A percentile compares a stretch with the other conserved stretches of the same genome.
Conservation (phyloP, 2,113 vertebrate species). For the Ifrita kowaldi region DNA sequence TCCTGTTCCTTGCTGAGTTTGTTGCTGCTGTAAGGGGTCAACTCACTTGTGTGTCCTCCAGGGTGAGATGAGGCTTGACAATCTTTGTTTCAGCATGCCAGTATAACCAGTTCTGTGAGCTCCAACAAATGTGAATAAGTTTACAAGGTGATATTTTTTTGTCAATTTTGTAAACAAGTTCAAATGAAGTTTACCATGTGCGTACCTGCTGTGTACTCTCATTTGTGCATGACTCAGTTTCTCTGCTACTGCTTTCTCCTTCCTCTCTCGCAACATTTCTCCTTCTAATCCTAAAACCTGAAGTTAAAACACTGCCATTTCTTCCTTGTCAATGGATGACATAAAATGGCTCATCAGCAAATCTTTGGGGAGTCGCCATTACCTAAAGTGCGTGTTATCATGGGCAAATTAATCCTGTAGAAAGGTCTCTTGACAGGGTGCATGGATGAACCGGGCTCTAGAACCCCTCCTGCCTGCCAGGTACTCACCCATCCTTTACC, state of each 20-base stretch:
- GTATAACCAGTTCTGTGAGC: conserved; percentile 38
- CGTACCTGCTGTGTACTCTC: conserved; percentile 37
- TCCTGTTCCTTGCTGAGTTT: background rate
- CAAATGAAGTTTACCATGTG: conserved; percentile 53
- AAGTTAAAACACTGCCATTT: background rate
- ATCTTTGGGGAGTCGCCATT: background rate
- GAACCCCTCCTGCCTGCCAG: background rate
- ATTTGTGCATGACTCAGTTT: conserved; percentile 21
- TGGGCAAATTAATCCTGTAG: fast-evolving
- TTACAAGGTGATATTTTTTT: conserved; percentile 43
- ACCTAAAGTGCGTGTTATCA: background rate
- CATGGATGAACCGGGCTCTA: background rate
- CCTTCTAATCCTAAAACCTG: background rate
- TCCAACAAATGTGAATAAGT: conserved; percentile 26
- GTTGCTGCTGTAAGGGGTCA: conserved; percentile 21
- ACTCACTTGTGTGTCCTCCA: background rate
- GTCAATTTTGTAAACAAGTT: conserved; percentile 47
- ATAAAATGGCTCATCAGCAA: background rate
- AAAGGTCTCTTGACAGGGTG: background rate
- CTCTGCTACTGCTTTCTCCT: background rate
- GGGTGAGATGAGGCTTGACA: conserved; percentile 8
- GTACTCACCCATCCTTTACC: background rate
- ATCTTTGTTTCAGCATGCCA: conserved; percentile 30
- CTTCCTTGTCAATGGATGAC: background rate
- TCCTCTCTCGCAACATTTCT: background rate